Evolutionary conservation across 2,888 invertebrate species (phyloP).

Genomic region (Idaea aversata): DNA sequence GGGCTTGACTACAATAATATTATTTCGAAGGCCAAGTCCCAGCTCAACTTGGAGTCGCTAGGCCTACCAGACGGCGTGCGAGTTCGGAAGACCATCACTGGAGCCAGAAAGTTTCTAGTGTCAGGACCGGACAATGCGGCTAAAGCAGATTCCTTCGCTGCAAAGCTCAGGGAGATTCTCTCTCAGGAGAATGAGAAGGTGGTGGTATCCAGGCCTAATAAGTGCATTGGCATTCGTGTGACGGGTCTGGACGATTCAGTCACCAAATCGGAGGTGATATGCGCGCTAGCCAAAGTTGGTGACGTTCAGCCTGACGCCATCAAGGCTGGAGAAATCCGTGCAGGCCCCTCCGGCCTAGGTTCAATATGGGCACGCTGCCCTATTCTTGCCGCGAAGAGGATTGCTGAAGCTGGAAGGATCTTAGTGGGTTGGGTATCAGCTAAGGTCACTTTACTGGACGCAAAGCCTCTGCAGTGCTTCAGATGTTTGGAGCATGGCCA

Average conservation of each 20-base stretch:
- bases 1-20: not conserved
- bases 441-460: not conserved
- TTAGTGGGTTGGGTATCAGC: conserved; percentile 3
- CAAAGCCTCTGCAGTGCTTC: not conserved
- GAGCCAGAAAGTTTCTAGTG: not conserved
- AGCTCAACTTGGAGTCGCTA: not conserved
- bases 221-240: not conserved
- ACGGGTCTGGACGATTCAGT: too few relatives aligned
- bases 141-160: not conserved
- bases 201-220: not conserved
- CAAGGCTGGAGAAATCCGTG: not conserved
- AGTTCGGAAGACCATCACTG: not conserved
- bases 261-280: not conserved
- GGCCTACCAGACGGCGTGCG: not conserved
- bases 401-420: not conserved
- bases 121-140: not conserved
- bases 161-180: not conserved
- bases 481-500: not conserved
- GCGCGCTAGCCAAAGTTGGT: not conserved
- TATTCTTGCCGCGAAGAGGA: not conserved
- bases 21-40: not conserved
- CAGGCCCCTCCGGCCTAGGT: not conserved
- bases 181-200: not conserved
- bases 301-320: not conserved
- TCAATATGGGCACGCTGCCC: not conserved